Conservation (phyloP, 2,113 vertebrate species). For the Hippoglossus stenolepis region DNA sequence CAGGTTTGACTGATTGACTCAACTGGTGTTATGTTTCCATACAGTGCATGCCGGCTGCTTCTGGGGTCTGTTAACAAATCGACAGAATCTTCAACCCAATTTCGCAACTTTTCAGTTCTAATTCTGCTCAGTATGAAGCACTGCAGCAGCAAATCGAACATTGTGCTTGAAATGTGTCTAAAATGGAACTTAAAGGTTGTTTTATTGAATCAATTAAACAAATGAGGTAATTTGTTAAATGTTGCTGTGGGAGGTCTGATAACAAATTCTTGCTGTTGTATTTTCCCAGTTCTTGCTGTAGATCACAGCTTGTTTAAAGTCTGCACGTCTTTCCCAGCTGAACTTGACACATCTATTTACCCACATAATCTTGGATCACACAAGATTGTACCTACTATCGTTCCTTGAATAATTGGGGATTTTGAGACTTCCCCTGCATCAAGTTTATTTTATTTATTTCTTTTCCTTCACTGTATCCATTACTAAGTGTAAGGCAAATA, state of each 20-base stretch:
- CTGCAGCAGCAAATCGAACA: too few relatives aligned
- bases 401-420: constrained; percentile 39
- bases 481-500: constrained; percentile 58
- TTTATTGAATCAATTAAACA: too few relatives aligned
- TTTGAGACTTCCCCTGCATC: constrained; percentile 20
- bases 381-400: constrained; percentile 26
- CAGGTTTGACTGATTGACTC: too few relatives aligned
- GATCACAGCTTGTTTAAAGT: background rate
- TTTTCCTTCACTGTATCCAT: constrained; percentile 51
- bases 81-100: too few relatives aligned
- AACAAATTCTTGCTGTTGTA: background rate
- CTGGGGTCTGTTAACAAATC: too few relatives aligned
- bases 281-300: background rate
- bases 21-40: too few relatives aligned
- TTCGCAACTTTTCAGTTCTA: too few relatives aligned
- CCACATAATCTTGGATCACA: constrained; percentile 36
- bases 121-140: too few relatives aligned
- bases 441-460: constrained; percentile 38
- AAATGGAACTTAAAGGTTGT: too few relatives aligned
- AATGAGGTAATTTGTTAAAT: too few relatives aligned
- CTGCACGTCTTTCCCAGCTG: constrained; percentile 1
- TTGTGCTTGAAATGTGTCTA: too few relatives aligned
- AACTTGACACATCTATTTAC: constrained; percentile 17
- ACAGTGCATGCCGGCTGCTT: too few relatives aligned
- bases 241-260: background rate